These are phyloP conservation scores for Laspeyria flexula DNA, from an alignment of 2,888 invertebrate species.

Conservation along the genomic window DNA sequence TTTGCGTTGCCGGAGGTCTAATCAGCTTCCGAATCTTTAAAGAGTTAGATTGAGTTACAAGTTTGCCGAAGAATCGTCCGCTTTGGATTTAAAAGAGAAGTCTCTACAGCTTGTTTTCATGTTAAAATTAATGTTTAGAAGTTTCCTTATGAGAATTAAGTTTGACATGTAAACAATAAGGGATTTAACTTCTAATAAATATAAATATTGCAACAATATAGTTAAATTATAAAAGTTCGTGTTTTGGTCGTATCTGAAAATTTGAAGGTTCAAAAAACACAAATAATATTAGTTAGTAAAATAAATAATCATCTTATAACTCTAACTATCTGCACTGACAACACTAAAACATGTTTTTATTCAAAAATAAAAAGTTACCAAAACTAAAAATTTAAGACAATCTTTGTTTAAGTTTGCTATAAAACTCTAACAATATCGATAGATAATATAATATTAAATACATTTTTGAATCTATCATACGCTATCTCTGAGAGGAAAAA, in stretches of 20 bases:
- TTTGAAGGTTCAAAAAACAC: too few species aligned
- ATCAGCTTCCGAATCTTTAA: slow-evolving; percentile 65
- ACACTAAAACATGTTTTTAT: too few species aligned
- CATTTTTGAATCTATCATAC: not conserved
- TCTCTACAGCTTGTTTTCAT: slow-evolving; percentile 42
- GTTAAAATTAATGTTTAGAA: slow-evolving; percentile 29
- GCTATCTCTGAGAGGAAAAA: not conserved
- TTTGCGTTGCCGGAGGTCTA: slow-evolving; percentile 52
- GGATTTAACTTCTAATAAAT: not conserved
- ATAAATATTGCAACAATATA: not conserved
- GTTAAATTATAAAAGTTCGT: too few species aligned
- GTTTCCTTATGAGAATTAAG: slow-evolving; percentile 7
- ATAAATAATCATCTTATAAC: too few species aligned
- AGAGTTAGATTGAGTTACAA: slow-evolving; percentile 69
- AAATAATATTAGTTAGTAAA: too few species aligned
- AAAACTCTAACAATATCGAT: too few species aligned
- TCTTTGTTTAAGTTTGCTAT: too few species aligned
- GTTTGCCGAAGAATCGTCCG: slow-evolving; percentile 50
- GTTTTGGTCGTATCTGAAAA: too few species aligned
- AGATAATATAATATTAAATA: too few species aligned
- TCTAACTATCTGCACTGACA: too few species aligned
- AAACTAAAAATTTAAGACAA: too few species aligned
- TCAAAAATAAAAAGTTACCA: too few species aligned
- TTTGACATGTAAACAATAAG: slow-evolving; percentile 8
- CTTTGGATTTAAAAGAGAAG: slow-evolving; percentile 38